A percentile compares a stretch with the other conserved stretches of the same genome.
Evolutionary conservation across 2,113 vertebrate genomes (phyloP).

Genomic region (Calyptommatus sinebrachiatus): DNA sequence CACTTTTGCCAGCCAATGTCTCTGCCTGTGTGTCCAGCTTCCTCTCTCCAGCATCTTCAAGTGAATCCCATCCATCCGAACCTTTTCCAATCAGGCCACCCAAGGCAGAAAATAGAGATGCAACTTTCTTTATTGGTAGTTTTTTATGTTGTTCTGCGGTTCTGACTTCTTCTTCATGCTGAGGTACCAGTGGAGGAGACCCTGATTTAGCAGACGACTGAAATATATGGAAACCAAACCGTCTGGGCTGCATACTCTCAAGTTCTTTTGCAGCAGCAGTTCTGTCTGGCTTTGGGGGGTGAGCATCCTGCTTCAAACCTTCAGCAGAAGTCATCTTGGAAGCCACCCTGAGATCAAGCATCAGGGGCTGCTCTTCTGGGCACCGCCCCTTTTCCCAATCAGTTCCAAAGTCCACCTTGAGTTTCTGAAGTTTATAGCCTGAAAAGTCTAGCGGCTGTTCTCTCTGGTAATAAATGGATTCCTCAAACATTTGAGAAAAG

Average conservation of each 20-base stretch:
- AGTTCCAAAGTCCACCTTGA: conserved; percentile 78
- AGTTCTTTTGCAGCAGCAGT: conserved; percentile 23
- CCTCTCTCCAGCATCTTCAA: conserved; percentile 42
- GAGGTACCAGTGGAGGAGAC: conserved; percentile 61
- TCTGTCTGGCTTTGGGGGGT: conserved; percentile 34
- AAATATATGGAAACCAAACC: conserved; percentile 70
- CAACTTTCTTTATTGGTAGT: conserved; percentile 73
- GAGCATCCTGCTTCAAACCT: conserved; percentile 33
- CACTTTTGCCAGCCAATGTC: conserved; percentile 46
- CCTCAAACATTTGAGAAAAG: conserved; percentile 87
- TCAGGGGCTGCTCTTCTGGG: conserved; percentile 67
- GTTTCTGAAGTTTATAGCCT: conserved; percentile 82
- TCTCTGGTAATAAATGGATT: conserved; percentile 77
- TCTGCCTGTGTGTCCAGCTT: conserved; percentile 40
- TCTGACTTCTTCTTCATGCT: conserved; percentile 72
- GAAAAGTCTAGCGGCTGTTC: conserved; percentile 84
- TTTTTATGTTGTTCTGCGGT: conserved; percentile 74
- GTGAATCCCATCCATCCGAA: conserved; percentile 61
- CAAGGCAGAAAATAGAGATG: conserved; percentile 82
- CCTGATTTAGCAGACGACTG: conserved; percentile 57
- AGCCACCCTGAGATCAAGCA: conserved; percentile 81
- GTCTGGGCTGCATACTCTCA: conserved; percentile 57
- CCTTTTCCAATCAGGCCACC: conserved; percentile 73
- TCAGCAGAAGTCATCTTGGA: conserved; percentile 38
- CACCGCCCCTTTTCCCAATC: conserved; percentile 45